phyloP scores from a whole-genome alignment of 2,888 invertebrate species.

The Leistus spinibarbis region DNA sequence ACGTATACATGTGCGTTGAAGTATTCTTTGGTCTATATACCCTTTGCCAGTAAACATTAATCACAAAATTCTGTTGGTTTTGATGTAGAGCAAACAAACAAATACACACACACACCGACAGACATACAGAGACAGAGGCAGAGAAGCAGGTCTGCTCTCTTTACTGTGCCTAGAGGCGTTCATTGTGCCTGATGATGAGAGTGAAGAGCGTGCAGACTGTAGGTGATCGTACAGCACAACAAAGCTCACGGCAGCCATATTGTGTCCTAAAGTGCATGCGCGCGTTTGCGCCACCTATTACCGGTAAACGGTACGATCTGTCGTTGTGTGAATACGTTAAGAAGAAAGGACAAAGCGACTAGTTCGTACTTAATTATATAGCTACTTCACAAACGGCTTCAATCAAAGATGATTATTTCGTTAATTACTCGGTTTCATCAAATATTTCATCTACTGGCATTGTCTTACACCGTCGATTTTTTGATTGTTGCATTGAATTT shows the following conservation, averaged over 20 bases:
- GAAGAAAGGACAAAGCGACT: neutral
- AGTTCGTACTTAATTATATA: neutral
- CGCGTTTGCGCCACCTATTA: neutral
- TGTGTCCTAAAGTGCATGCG: neutral
- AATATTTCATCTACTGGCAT: neutral
- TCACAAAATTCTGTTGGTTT: constrained; percentile 35
- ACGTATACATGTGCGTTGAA: neutral
- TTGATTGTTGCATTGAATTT: neutral
- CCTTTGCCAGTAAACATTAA: constrained; percentile 29
- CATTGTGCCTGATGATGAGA: neutral
- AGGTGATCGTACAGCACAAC: too few species aligned
- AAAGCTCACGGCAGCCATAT: neutral
- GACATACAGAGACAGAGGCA: too few species aligned
- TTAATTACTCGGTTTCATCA: neutral
- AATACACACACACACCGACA: too few species aligned
- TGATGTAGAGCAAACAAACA: constrained; percentile 26
- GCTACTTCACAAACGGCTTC: neutral
- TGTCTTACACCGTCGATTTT: neutral
- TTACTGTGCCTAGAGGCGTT: neutral
- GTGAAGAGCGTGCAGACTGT: too few species aligned
- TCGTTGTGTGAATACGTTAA: neutral
- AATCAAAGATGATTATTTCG: neutral
- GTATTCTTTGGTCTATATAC: neutral
- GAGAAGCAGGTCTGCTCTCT: neutral
- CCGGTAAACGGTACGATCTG: neutral